phyloP scores from a whole-genome alignment of 2,113 vertebrate species.

The Elachura formosa region DNA sequence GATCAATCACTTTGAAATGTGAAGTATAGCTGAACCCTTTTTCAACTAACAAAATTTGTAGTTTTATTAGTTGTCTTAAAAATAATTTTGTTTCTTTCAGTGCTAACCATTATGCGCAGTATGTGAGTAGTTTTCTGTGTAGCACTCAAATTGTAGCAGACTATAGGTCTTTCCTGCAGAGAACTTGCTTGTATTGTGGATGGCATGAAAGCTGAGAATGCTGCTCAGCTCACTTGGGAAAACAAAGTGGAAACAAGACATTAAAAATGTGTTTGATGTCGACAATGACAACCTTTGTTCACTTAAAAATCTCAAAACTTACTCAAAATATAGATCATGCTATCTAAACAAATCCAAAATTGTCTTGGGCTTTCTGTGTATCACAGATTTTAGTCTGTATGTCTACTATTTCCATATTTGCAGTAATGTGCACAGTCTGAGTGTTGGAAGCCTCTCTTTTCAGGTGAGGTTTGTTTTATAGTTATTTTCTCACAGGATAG shows the following conservation, averaged over 20 bases:
- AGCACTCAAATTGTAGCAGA: neutral
- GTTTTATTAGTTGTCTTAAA: neutral
- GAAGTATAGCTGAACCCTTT: neutral
- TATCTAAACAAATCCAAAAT: neutral
- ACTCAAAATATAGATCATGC: neutral
- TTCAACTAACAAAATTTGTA: neutral
- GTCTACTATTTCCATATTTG: neutral
- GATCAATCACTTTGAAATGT: neutral
- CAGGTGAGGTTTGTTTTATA: neutral
- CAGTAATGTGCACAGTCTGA: neutral
- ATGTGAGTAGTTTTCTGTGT: neutral
- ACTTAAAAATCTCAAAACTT: neutral
- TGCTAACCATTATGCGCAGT: neutral
- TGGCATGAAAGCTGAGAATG: neutral
- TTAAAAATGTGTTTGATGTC: slow-evolving; percentile 35
- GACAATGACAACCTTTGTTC: neutral
- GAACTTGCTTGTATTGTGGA: neutral
- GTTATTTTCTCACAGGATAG: neutral
- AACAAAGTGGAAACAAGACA: slow-evolving; percentile 20
- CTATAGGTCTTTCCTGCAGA: neutral
- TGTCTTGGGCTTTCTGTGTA: neutral
- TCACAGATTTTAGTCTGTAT: neutral
- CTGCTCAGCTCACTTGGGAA: slow-evolving; percentile 15
- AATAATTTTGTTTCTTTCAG: neutral
- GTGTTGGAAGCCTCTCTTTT: neutral